A percentile compares a stretch with the other conserved stretches of the same genome.
Evolutionary conservation across 2,113 vertebrate genomes (phyloP).

Genomic region (Heptranchias perlo): DNA sequence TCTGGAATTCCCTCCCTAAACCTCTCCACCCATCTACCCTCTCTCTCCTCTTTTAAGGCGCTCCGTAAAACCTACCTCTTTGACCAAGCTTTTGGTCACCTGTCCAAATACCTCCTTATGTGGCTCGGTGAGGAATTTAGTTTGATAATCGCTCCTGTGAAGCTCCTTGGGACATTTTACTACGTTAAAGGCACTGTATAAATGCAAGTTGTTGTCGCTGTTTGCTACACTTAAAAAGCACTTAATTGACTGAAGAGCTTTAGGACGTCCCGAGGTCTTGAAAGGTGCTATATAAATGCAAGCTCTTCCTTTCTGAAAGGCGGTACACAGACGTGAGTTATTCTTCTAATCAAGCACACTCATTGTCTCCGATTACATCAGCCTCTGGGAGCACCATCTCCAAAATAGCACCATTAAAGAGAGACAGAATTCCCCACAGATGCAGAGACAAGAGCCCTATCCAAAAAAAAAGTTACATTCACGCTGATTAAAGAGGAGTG

Average conservation of each 20-base stretch:
- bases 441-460: not conserved
- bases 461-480: not conserved
- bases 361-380: not conserved
- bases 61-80: not conserved
- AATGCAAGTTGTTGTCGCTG: not conserved
- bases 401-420: not conserved
- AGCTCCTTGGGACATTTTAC: not conserved
- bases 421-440: not conserved
- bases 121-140: not conserved
- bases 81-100: not conserved
- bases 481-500: not conserved
- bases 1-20: not conserved
- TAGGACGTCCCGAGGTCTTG: not conserved
- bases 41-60: not conserved
- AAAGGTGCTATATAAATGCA: not conserved
- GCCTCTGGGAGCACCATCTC: not conserved
- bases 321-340: not conserved
- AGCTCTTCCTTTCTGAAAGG: not conserved
- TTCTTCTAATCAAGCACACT: not conserved
- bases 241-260: not conserved
- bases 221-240: not conserved
- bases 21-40: no score
- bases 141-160: not conserved
- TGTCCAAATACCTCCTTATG: not conserved
- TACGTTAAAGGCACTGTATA: not conserved